Percentiles rank a stretch among this genome's conserved stretches.
Conservation (phyloP, 2,113 vertebrate species). For the Pseudolaguvia tuberculata region DNA sequence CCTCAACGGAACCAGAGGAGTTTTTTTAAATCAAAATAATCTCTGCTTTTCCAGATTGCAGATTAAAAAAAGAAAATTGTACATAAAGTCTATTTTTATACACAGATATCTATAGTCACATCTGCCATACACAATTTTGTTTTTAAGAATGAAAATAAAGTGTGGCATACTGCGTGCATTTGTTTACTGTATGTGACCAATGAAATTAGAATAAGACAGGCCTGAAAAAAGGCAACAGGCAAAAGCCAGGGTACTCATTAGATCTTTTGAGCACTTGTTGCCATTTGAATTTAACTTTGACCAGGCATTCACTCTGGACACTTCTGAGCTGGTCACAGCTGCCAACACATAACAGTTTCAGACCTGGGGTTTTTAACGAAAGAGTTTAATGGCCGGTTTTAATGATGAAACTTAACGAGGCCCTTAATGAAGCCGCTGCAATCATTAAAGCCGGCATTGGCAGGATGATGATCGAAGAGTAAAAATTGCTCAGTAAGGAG, state of each 20-base stretch:
- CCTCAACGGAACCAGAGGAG: constrained; percentile 63
- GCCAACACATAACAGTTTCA: constrained; percentile 56
- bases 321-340: constrained; percentile 56
- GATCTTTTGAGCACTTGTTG: constrained; percentile 10
- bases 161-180: no score
- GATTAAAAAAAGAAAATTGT: neutral
- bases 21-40: constrained; percentile 58
- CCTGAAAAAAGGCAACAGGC: no score
- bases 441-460: constrained; percentile 64
- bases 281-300: neutral
- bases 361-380: constrained; percentile 59
- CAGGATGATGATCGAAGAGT: constrained; percentile 61
- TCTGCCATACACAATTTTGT: no score
- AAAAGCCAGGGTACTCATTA: no score
- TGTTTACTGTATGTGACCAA: no score
- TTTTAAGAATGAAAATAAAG: neutral
- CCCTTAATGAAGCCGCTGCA: constrained; percentile 70
- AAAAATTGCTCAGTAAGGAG: constrained; percentile 42
- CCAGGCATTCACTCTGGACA: constrained; percentile 28
- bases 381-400: constrained; percentile 67
- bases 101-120: no score
- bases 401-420: constrained; percentile 70
- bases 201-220: no score
- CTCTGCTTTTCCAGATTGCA: constrained; percentile 59
- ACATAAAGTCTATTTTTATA: no score